phyloP scores from a whole-genome alignment of 1,140 invertebrate species.

The Pseudachorutes palmiensis region DNA sequence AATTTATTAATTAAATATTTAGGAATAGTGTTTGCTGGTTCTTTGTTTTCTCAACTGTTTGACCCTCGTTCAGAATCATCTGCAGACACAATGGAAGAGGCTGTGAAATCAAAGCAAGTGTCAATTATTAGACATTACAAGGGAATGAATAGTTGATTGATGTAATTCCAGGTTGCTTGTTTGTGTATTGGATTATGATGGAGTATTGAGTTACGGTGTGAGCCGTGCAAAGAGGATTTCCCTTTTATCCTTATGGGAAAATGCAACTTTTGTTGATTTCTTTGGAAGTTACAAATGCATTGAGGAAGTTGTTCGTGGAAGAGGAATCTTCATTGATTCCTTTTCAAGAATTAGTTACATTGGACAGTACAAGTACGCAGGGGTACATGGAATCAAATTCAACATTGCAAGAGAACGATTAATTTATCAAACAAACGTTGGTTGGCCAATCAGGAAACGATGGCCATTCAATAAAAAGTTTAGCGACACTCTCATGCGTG shows the following conservation, averaged over 20 bases:
- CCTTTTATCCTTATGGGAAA: neutral
- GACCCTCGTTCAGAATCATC: neutral
- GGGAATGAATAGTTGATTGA: too few relatives aligned
- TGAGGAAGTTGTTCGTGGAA: slow-evolving; percentile 8
- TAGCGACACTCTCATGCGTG: neutral
- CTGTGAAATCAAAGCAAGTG: neutral
- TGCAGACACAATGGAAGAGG: neutral
- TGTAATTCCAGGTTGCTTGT: neutral
- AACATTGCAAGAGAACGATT: neutral
- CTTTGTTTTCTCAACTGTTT: neutral
- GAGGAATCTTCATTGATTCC: slow-evolving; percentile 14
- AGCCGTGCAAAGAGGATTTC: neutral
- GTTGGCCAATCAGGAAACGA: slow-evolving; percentile 11
- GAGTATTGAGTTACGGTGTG: neutral
- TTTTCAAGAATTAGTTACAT: neutral
- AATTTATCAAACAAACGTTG: neutral
- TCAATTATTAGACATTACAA: neutral
- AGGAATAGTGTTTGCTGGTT: neutral
- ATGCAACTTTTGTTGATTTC: slow-evolving; percentile 7
- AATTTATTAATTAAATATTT: neutral
- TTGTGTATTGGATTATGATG: slow-evolving; percentile 17
- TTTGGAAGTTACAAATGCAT: neutral
- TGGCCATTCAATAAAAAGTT: slow-evolving; percentile 8
- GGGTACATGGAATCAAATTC: slow-evolving; percentile 7
- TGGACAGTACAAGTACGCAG: neutral